These are phyloP conservation scores for Protonemura montana DNA, from an alignment of 2,888 invertebrate species.

Conservation along the genomic window DNA sequence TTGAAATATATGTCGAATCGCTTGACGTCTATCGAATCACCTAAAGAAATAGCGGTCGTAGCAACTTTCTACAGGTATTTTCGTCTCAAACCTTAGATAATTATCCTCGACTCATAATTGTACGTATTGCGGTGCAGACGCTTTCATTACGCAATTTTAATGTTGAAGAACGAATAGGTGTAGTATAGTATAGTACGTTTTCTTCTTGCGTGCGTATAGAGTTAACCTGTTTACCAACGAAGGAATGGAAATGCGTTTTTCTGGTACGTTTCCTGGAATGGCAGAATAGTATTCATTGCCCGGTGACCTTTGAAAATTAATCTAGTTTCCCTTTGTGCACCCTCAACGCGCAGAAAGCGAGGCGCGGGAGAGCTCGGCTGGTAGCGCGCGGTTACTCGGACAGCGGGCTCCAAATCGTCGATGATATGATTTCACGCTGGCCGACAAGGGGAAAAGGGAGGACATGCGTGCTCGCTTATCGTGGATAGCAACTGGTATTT, in stretches of 20 bases:
- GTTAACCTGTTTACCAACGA: background rate
- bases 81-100: background rate
- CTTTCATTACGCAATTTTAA: background rate
- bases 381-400: background rate
- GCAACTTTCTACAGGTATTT: constrained; percentile 7
- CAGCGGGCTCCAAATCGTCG: background rate
- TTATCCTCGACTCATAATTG: background rate
- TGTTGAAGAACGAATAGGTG: background rate
- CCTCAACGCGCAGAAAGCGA: background rate
- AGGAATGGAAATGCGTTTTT: background rate
- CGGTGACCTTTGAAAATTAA: background rate
- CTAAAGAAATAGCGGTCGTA: constrained; percentile 12
- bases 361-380: background rate
- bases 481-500: background rate
- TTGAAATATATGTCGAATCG: background rate
- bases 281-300: background rate
- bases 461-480: background rate
- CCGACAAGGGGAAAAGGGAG: background rate
- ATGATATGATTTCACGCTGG: background rate
- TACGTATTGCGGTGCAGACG: background rate
- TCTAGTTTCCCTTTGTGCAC: background rate
- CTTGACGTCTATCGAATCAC: background rate
- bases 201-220: too few species aligned
- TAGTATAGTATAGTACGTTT: too few species aligned
- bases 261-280: background rate